These are phyloP conservation scores for Larimichthys crocea DNA, from an alignment of 2,113 vertebrate species.

Conservation along the genomic window DNA sequence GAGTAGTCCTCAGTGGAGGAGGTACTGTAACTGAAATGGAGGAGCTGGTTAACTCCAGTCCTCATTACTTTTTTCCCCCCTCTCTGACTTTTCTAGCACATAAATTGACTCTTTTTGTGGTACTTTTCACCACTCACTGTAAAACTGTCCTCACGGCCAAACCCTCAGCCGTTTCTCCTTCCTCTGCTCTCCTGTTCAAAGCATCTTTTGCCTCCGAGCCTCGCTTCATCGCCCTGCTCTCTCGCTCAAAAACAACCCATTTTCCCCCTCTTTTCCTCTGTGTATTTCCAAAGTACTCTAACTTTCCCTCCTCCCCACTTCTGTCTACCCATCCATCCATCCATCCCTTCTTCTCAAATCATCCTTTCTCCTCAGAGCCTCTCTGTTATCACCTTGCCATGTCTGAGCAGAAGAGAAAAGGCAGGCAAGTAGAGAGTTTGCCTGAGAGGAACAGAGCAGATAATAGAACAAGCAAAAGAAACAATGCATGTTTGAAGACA, in stretches of 20 bases:
- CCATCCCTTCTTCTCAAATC: slow-evolving; percentile 7
- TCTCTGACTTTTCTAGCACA: slow-evolving; percentile 4
- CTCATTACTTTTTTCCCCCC: neutral
- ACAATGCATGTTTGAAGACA: slow-evolving; percentile 38
- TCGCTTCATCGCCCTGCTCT: slow-evolving; percentile 10
- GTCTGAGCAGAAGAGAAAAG: neutral
- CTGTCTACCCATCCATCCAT: neutral
- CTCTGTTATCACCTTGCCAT: slow-evolving; percentile 16
- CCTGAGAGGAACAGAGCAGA: slow-evolving; percentile 33
- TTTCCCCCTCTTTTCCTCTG: neutral
- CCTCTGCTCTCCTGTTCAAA: slow-evolving; percentile 31
- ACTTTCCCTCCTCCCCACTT: neutral
- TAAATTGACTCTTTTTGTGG: neutral
- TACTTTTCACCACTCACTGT: slow-evolving; percentile 6
- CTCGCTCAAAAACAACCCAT: slow-evolving; percentile 5
- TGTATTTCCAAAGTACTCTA: slow-evolving; percentile 18
- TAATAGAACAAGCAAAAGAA: slow-evolving; percentile 23
- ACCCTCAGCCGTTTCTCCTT: slow-evolving; percentile 30
- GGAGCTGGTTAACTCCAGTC: slow-evolving; percentile 15
- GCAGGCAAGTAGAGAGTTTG: slow-evolving; percentile 5
- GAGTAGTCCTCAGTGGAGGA: slow-evolving; percentile 5
- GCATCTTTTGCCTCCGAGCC: slow-evolving; percentile 19
- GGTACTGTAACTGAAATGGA: slow-evolving; percentile 11
- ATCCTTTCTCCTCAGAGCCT: slow-evolving; percentile 11
- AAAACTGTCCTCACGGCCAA: neutral